A percentile compares a stretch with the other conserved stretches of the same genome.
phyloP scores from a whole-genome alignment of 1,140 invertebrate genomes.

The Drosophila grimshawi region DNA sequence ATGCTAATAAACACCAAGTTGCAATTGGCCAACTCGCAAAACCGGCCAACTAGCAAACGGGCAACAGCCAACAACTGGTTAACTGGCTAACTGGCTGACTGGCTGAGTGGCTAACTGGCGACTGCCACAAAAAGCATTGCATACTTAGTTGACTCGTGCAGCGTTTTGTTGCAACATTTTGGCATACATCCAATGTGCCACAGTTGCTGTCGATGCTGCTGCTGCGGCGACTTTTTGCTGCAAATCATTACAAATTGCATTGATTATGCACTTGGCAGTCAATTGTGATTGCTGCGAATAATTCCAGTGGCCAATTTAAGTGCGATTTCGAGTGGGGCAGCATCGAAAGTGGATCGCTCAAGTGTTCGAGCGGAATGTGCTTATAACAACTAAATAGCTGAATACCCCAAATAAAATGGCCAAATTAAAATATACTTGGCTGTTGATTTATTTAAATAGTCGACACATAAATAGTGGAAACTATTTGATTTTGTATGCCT shows the following conservation, averaged over 20 bases:
- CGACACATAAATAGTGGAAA: too few species aligned
- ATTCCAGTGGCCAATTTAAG: slow-evolving; percentile 48
- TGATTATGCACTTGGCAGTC: slow-evolving; percentile 79
- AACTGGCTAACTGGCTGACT: slow-evolving; percentile 20
- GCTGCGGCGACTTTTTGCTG: neutral
- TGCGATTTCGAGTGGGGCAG: slow-evolving; percentile 52
- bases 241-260: slow-evolving; percentile 76
- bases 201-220: neutral
- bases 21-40: slow-evolving; percentile 50
- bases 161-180: slow-evolving; percentile 41
- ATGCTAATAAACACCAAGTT: slow-evolving; percentile 78
- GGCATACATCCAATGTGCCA: slow-evolving; percentile 45
- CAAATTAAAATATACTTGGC: neutral
- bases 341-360: slow-evolving; percentile 46
- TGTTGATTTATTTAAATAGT: neutral
- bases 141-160: slow-evolving; percentile 53
- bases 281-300: slow-evolving; percentile 59
- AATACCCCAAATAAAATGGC: neutral
- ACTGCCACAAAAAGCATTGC: slow-evolving; percentile 63
- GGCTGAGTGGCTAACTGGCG: slow-evolving; percentile 24
- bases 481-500: too few species aligned
- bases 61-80: too few species aligned
- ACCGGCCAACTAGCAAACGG: slow-evolving; percentile 6
- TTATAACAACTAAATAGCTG: neutral
- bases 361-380: neutral